A percentile compares a stretch with the other conserved stretches of the same genome.
Conservation (phyloP, 2,888 invertebrate species). For the Panopea generosa region DNA sequence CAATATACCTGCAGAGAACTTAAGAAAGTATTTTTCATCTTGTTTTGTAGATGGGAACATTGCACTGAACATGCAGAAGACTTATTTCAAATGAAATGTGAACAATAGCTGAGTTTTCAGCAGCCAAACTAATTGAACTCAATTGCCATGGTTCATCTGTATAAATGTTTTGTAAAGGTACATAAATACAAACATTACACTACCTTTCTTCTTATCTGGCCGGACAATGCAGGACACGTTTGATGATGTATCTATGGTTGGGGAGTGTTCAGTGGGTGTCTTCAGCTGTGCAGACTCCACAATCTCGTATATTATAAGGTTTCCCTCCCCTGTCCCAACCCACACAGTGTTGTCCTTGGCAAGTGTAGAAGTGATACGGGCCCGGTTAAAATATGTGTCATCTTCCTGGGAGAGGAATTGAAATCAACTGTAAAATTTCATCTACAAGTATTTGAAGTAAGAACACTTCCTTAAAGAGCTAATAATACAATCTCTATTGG, state of each 20-base stretch:
- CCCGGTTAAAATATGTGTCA: constrained; percentile 82
- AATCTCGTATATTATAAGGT: constrained; percentile 83
- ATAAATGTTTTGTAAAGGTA: no score
- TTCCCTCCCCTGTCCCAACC: constrained; percentile 87
- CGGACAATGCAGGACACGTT: constrained; percentile 11
- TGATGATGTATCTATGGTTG: constrained; percentile 63
- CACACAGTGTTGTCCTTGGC: constrained; percentile 84
- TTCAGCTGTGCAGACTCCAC: constrained; percentile 65
- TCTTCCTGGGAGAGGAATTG: constrained; percentile 80
- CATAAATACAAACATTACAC: no score
- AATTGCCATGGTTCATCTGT: no score
- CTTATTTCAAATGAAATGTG: no score
- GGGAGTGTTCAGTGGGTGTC: constrained; percentile 73
- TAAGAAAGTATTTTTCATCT: no score
- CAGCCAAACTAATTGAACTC: no score
- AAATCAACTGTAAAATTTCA: neutral
- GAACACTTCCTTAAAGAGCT: neutral
- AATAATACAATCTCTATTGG: neutral
- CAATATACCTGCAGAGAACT: no score
- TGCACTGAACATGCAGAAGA: no score
- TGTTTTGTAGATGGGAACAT: no score
- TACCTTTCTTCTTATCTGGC: constrained; percentile 46
- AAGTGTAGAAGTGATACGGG: constrained; percentile 85
- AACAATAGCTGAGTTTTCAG: no score
- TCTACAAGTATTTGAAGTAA: neutral